Base-by-base conservation (phyloP, 1,140 invertebrate species). In the Pseudomyrmex flavicornis region DNA sequence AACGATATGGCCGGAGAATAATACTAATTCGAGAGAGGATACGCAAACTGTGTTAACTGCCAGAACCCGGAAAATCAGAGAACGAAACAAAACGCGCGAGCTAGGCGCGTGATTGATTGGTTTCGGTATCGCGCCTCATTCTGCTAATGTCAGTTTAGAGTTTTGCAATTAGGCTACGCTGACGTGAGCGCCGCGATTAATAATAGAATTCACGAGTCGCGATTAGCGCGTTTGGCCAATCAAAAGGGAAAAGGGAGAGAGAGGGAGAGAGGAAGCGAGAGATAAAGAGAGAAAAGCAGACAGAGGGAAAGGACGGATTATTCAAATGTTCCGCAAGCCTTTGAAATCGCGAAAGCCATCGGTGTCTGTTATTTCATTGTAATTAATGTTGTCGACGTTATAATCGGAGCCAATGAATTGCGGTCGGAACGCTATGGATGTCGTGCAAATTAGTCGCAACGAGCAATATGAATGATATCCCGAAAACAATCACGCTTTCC, bases 61-160 rank as follows among this genome's bases (percentile, higher is more conserved):
- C 26, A 4, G 17, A 65, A 10, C 58, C 72, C 17, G 58, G 35
- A 35, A 35, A 79, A 79, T 72, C 44, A 79, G 59, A 66, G 65
- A 52, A 56, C 66, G 68, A 50, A 82, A 59, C 10, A 76, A 70
- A 59, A 56, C 48, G 61, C 74, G 50, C 54, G 10, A 46, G 58
- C 72, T 26, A 63, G 66, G 44, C 54, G 48, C 72, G 66, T 73
- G 85, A 86, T 86, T 80, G 85, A 86, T 84, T 59, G 62, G 54
- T 56, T 20, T 22, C 76, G 20, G 20, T 15, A 80, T 8, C 52
- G 26, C 2, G 54, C 7, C 10, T 59, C 54, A 35, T 59, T 80
- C 54, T 70, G 62, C 52, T 84, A 84, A 86, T 79, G 83, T 84
- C 85, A 79, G 82, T 86, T 84, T 72, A 46, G 72, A 84, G 61